Evolutionary conservation across 2,888 invertebrate species (phyloP), one percentile per base, ranked within the genome.

Genomic region (Tetrapedia diversipes): DNA sequence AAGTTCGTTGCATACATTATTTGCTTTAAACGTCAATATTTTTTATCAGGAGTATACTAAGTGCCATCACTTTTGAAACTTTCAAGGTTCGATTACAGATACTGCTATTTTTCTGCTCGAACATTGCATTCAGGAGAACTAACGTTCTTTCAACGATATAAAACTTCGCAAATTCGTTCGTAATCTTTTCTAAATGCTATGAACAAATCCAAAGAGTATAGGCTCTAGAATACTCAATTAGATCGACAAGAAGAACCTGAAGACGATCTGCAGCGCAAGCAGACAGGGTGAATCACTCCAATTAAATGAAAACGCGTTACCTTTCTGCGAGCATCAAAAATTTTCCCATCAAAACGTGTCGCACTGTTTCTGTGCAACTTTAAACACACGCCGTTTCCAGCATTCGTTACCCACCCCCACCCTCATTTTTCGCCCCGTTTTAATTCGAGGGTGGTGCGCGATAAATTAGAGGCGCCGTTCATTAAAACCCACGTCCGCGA

Each of bases 251-350:
- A 70, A 54, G 66, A 69, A 63, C 67, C 68, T 79, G 34, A 34
- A 76, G 71, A n/a, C n/a, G 43, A 71, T 77, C 71, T 57, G 67
- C 69, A 69, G 67, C 56, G 54, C 66, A 66, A 75, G 60, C 70
- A 75, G 69, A 75, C 79, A 47, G 57, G 72, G 80, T 72, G 68
- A 69, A 66, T 60, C 72, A 72, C 80, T 80, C 79, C 80, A 80
- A 80, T 79, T 79, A 80, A 69, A 45, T 51, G 66, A 75, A 59
- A 79, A 54, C 43, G 24, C 60, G 60, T 67, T n/a, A n/a, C 63
- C 61, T 74, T 67, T 27, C 4, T 61, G 22, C 47, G 53, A 37
- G 68, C 67, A 71, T 22, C 49, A n/a, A n/a, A n/a, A n/a, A n/a
- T n/a, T n/a, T 51, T 16, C 14, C 37, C 43, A 29, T 56, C 47